A percentile compares a stretch with the other conserved stretches of the same genome.
These are phyloP conservation scores for Macrobrachium rosenbergii DNA, from an alignment of 1,140 invertebrate genomes.

Conservation along the genomic window DNA sequence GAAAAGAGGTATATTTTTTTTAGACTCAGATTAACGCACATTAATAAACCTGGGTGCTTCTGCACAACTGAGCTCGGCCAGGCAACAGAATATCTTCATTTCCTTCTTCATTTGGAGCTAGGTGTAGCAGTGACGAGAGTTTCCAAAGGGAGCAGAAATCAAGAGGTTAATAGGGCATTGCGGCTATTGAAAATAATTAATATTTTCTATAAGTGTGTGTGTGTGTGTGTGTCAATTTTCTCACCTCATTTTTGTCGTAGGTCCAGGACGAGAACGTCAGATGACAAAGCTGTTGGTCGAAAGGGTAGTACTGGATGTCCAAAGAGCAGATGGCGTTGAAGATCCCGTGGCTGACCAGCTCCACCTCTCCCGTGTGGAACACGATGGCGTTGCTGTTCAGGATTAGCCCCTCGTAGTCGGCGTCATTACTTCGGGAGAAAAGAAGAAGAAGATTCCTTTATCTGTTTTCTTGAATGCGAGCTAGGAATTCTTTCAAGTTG, in stretches of 20 bases:
- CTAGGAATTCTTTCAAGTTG: no score
- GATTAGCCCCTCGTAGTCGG: constrained; percentile 57
- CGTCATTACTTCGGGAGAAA: constrained; percentile 43
- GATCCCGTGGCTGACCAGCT: constrained; percentile 62
- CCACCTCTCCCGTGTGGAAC: constrained; percentile 48
- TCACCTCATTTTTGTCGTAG: constrained; percentile 52
- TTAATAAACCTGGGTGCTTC: no score
- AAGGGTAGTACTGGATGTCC: constrained; percentile 65
- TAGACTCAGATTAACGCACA: no score
- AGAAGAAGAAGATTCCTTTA: not conserved
- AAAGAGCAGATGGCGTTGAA: constrained; percentile 62
- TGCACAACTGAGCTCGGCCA: no score
- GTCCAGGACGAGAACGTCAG: constrained; percentile 65
- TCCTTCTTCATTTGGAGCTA: no score
- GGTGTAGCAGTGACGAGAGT: no score
- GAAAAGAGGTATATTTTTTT: no score
- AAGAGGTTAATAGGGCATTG: not conserved
- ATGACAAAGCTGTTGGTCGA: constrained; percentile 65
- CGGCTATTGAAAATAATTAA: not conserved
- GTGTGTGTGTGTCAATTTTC: not conserved
- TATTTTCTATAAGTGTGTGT: not conserved
- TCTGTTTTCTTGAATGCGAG: no score
- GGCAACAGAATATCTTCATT: no score
- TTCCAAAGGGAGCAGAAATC: not conserved
- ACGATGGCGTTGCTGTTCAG: constrained; percentile 65